Base-by-base conservation (phyloP, 1,140 invertebrate genomes). In the Cylas formicarius region DNA sequence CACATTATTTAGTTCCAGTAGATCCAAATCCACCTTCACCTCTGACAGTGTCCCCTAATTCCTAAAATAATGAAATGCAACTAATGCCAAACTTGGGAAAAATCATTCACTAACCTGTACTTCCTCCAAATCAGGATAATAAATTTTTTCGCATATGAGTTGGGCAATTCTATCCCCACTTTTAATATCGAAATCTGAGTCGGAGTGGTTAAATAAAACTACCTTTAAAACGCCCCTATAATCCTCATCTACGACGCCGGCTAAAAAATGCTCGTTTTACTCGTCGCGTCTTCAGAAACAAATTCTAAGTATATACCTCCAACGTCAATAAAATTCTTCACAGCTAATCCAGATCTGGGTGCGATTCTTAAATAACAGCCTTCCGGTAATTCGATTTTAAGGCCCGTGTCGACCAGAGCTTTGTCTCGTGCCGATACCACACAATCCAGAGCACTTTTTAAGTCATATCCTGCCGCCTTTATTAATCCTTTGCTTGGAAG, bases 361-460 rank as follows among this genome's bases (percentile, higher is more conserved):
- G 96, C 96, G 22, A 99, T 77, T 55, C 96, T 72, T 5, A 95
- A 97, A 67, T 99, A 99, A 55, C 87, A 93, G 6, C 90, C 91
- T 34, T 77, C 72, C 2, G 93, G 89, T 17, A 93, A 66, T 63
- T 83, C 72, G 33, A 93, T 77, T 69, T 96, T 87, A 22, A 99
- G 71, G 61, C 97, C 96, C 6, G 96, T 99, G 60, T 86, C 87
- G 0, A 94, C 77, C 3, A 97, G 62, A 38, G 73, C 75, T 67
- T 95, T 97, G 2, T 89, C 90, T 46, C 75, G 74, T 0, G 89
- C 78, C 16, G 89, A 88, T 9, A 99, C 77, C 1, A 73, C 63
- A 48, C 80, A 79, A 40, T 94, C 81, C 61, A 94, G 90, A 5
- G 94, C 94, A 77, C 88, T 91, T 67, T 79, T 84, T 19, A 98